These are phyloP conservation scores for Camelus bactrianus DNA, from an alignment of 2,113 vertebrate genomes.

Conservation along the genomic window DNA sequence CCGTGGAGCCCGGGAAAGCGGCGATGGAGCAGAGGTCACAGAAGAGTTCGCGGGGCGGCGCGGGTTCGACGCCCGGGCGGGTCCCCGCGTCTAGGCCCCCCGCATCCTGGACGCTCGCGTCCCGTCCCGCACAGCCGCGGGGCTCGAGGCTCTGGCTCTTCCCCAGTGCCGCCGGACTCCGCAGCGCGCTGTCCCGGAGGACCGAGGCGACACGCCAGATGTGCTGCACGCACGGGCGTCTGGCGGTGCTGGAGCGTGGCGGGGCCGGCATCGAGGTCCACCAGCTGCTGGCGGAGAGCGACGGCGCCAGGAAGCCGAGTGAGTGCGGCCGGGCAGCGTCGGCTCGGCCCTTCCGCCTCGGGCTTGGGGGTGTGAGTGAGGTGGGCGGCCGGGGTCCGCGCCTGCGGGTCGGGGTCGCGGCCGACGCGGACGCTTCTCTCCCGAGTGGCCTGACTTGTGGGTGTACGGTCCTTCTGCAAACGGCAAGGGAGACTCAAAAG, in stretches of 20 bases:
- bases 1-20: neutral
- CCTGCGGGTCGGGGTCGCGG: neutral
- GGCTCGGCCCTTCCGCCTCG: neutral
- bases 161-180: constrained; percentile 22
- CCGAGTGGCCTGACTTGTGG: neutral
- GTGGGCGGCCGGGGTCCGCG: neutral
- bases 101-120: too few species aligned
- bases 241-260: constrained; percentile 71
- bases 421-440: neutral
- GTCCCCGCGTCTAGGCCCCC: neutral
- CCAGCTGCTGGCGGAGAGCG: neutral
- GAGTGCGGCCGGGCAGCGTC: neutral
- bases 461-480: too few species aligned
- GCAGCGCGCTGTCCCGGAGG: neutral
- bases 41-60: neutral
- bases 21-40: neutral
- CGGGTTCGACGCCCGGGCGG: neutral
- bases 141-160: constrained; percentile 66
- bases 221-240: constrained; percentile 47
- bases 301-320: constrained; percentile 47
- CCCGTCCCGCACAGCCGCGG: neutral
- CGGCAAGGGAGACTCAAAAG: rapidly evolving
- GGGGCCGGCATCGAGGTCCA: constrained; percentile 62
- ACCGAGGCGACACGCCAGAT: constrained; percentile 52
- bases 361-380: neutral